Conservation (phyloP, 2,797 vertebrate species). For the Galaxias olidus region DNA sequence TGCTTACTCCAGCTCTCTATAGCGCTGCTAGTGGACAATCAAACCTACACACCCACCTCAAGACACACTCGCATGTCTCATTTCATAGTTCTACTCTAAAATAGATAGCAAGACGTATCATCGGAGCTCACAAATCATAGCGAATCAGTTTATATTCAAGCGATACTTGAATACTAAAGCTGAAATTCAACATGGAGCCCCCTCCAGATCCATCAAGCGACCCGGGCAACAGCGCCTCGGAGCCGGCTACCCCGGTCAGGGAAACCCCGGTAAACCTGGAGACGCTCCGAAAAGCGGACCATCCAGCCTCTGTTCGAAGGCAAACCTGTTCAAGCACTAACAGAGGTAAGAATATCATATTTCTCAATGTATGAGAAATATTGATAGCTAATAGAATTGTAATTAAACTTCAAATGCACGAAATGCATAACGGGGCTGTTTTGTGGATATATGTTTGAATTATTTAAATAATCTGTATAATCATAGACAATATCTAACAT, state of each 20-base stretch:
- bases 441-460: neutral
- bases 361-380: constrained; percentile 28
- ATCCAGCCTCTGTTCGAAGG: constrained; percentile 86
- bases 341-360: constrained; percentile 79
- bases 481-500: no score
- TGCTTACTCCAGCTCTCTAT: constrained; percentile 81
- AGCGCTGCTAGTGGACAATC: constrained; percentile 93
- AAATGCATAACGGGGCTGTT: constrained; percentile 33
- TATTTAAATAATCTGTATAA: constrained; percentile 3
- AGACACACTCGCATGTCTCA: constrained; percentile 86
- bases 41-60: constrained; percentile 84
- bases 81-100: constrained; percentile 93
- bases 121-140: constrained; percentile 83
- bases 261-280: constrained; percentile 92
- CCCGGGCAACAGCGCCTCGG: constrained; percentile 91
- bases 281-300: constrained; percentile 90
- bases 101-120: constrained; percentile 87
- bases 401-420: constrained; percentile 76
- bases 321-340: constrained; percentile 91
- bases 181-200: constrained; percentile 91
- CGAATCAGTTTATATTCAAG: constrained; percentile 80
- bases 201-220: constrained; percentile 94
- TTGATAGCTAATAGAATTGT: constrained; percentile 38
- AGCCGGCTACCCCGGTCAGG: constrained; percentile 89
- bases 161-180: constrained; percentile 63